Base-by-base conservation (phyloP, 2,113 vertebrate genomes). In the Uria lomvia region DNA sequence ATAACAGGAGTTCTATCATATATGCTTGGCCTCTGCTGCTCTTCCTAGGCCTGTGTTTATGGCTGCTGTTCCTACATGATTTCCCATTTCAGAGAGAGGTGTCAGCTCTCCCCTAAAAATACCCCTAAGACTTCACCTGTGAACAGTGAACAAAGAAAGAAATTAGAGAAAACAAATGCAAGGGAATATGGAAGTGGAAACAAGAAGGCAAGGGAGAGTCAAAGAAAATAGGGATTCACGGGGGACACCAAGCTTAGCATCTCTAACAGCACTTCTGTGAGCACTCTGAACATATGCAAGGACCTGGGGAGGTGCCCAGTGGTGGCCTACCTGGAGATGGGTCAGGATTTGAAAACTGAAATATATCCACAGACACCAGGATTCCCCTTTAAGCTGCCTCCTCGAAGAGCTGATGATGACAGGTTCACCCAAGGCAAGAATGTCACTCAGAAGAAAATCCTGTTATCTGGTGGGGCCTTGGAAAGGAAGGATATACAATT, bases 11-110 rank as follows among this genome's bases (percentile, higher is more conserved):
- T 2, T 56, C n/a, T 72, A 14, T 11, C 50, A 24, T 13, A 88
- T 1, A 26, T 32, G 9, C 20, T 72, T 66, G 18, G 15, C 34
- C 9, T 76, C 32, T 40, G 21, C 45, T 60, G 53, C 22, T 87
- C 14, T 10, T 59, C 30, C 38, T 56, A 58, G 34, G 27, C 42
- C 11, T 63, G 6, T 8, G 29, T 38, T 86, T 29, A 29, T 42
- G 40, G 43, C n/a, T 88, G 55, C 8, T 52, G 12, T 70, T 81
- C 59, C 55, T 47, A 42, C 2, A 27, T 0, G 0, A 30, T 55
- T 76, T 68, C 36, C 52, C 9, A 24, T 84, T 67, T 72, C 68
- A 90, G 60, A 66, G 3, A 63, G 6, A 58, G 17, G 12, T 73
- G 27, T 43, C 70, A 74, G 15, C 12, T 55, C 23, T 49, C 43